A percentile compares a stretch with the other conserved stretches of the same genome.
Evolutionary conservation across 2,113 vertebrate species (phyloP).

Genomic region (Paramormyrops kingsleyae): DNA sequence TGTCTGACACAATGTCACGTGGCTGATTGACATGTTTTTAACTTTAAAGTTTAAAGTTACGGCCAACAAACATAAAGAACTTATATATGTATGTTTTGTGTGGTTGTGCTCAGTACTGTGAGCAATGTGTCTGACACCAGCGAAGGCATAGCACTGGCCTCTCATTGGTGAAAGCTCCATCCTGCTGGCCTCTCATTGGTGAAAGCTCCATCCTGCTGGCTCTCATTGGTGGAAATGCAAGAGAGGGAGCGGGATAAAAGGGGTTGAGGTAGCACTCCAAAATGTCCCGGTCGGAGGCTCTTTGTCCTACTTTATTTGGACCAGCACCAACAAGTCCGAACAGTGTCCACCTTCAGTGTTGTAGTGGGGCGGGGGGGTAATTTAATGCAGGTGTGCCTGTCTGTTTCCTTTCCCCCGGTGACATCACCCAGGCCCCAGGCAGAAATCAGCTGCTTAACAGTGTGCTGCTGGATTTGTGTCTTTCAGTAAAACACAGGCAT

Average conservation of each 20-base stretch:
- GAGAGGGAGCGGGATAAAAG: neutral
- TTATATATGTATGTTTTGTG: neutral
- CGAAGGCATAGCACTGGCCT: neutral
- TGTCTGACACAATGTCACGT: neutral
- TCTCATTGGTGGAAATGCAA: slow-evolving; percentile 7
- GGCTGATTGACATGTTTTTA: neutral
- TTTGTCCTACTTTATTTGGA: slow-evolving; percentile 14
- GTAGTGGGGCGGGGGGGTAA: slow-evolving; percentile 29
- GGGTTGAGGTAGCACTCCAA: neutral
- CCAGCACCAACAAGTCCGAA: neutral
- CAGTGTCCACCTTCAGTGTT: neutral
- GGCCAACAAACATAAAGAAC: neutral
- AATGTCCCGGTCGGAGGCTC: slow-evolving; percentile 1
- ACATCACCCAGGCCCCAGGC: neutral
- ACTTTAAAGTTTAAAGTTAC: too few relatives aligned
- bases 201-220: neutral
- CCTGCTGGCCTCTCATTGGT: neutral
- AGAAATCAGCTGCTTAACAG: neutral
- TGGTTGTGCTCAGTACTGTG: neutral
- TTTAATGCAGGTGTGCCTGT: slow-evolving; percentile 47
- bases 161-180: neutral
- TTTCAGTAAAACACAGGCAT: neutral
- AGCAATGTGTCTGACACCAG: neutral
- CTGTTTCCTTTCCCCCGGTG: neutral
- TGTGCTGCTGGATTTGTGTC: neutral